These are phyloP conservation scores for Periophthalmus modestus DNA, from an alignment of 2,113 vertebrate genomes.

Conservation along the genomic window DNA sequence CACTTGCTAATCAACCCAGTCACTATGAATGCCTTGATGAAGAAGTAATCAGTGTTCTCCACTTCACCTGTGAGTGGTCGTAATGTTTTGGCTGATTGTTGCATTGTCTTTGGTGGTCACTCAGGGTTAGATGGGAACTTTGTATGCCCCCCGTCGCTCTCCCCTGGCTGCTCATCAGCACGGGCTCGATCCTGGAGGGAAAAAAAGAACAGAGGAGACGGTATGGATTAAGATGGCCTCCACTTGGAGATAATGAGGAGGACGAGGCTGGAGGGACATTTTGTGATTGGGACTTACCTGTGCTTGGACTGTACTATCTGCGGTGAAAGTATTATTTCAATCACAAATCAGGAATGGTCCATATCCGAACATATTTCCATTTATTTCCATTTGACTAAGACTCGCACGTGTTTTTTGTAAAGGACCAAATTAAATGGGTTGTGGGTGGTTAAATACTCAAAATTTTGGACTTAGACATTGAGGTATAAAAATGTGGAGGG, in stretches of 20 bases:
- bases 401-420: too few relatives aligned
- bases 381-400: too few relatives aligned
- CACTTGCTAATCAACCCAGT: background rate
- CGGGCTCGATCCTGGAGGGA: conserved; percentile 62
- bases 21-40: background rate
- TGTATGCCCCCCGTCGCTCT: conserved; percentile 27
- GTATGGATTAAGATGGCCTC: conserved; percentile 63
- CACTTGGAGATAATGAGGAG: conserved; percentile 66
- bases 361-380: too few relatives aligned
- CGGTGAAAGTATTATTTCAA: background rate
- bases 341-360: too few relatives aligned
- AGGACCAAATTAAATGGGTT: too few relatives aligned
- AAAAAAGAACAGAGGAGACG: conserved; percentile 60
- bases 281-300: conserved; percentile 4
- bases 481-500: too few relatives aligned
- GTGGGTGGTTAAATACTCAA: too few relatives aligned
- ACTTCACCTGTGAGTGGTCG: background rate
- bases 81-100: background rate
- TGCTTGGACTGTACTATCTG: background rate
- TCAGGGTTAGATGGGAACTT: conserved; percentile 18
- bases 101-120: background rate
- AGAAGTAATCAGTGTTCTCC: background rate
- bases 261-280: conserved; percentile 18
- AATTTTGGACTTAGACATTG: too few relatives aligned
- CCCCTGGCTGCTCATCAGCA: conserved; percentile 47